These are phyloP conservation scores for Antennarius striatus DNA, from an alignment of 2,113 vertebrate genomes.

Conservation along the genomic window DNA sequence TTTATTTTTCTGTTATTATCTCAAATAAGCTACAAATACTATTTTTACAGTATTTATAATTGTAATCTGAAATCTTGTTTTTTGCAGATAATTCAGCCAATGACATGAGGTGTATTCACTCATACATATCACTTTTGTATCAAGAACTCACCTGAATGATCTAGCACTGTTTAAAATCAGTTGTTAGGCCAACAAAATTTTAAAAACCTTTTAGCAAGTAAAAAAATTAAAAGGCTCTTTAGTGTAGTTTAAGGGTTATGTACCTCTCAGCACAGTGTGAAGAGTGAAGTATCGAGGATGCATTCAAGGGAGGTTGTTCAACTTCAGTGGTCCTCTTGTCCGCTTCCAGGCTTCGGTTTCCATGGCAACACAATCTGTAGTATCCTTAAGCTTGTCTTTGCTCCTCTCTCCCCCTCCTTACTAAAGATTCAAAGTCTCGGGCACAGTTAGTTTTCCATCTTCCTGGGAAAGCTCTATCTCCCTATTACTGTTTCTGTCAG, in stretches of 20 bases:
- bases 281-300: conserved; percentile 48
- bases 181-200: not conserved
- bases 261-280: conserved; percentile 64
- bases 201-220: not conserved
- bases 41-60: no score
- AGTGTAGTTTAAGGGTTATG: conserved; percentile 14
- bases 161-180: not conserved
- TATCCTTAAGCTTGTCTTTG: conserved; percentile 65
- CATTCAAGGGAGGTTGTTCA: conserved; percentile 65
- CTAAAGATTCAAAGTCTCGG: conserved; percentile 24
- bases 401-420: not conserved
- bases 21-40: no score
- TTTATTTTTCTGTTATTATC: no score
- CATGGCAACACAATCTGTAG: conserved; percentile 77
- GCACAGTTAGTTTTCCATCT: conserved; percentile 44
- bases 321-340: conserved; percentile 69
- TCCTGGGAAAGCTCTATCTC: conserved; percentile 4
- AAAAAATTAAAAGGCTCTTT: not conserved
- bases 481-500: not conserved
- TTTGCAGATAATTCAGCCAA: not conserved
- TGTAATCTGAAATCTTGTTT: not conserved
- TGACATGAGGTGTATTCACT: fast-evolving
- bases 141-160: not conserved
- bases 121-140: not conserved
- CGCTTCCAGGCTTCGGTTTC: conserved; percentile 73